Percentiles rank a stretch among this genome's conserved stretches.
These are phyloP conservation scores for Bucco capensis DNA, from an alignment of 2,113 vertebrate genomes.

Conservation along the genomic window DNA sequence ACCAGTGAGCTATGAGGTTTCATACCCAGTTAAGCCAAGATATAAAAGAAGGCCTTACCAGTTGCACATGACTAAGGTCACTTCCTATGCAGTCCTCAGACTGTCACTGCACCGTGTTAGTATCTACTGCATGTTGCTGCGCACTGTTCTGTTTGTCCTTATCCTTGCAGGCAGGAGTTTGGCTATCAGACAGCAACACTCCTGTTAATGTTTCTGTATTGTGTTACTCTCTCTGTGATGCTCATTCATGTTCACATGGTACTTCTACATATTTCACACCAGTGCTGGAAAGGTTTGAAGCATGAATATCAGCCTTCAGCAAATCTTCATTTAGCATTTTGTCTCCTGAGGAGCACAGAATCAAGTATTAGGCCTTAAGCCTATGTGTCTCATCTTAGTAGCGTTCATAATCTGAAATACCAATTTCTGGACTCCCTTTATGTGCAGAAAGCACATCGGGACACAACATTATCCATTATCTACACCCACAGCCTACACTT, in stretches of 20 bases:
- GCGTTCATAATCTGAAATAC: neutral
- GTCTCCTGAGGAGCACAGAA: neutral
- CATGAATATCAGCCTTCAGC: neutral
- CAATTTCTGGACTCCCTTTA: neutral
- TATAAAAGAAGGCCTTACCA: neutral
- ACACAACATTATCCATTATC: neutral
- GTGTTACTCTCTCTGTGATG: neutral
- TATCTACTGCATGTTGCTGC: neutral
- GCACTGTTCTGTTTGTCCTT: neutral
- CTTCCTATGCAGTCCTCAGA: neutral
- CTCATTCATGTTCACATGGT: rapidly evolving
- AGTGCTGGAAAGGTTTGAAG: neutral
- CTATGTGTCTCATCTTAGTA: neutral
- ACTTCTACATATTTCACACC: neutral
- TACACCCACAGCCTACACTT: neutral
- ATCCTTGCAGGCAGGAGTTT: neutral
- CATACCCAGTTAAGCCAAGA: neutral
- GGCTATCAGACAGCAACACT: neutral
- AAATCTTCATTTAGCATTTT: neutral
- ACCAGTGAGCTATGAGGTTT: neutral
- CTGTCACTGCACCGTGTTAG: neutral
- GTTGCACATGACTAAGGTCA: neutral
- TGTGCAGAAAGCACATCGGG: neutral
- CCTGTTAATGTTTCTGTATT: neutral
- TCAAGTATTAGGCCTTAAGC: neutral